These are phyloP conservation scores for Epistrophe grossulariae DNA, from an alignment of 2,888 invertebrate genomes.

Conservation along the genomic window DNA sequence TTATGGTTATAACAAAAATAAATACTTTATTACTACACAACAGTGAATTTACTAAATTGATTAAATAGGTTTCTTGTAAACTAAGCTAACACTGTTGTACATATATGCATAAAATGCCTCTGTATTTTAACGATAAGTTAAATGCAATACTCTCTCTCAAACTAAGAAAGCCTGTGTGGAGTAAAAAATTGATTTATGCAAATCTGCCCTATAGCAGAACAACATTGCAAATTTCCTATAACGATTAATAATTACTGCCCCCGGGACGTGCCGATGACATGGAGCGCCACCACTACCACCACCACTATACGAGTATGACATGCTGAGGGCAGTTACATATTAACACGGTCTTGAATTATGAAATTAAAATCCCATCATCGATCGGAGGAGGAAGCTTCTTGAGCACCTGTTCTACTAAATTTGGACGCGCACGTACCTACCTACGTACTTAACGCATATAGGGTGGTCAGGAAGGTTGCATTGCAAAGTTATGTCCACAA, in stretches of 20 bases:
- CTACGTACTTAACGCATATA: no score
- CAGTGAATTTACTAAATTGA: background rate
- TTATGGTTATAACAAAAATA: no score
- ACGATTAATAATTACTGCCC: conserved; percentile 74
- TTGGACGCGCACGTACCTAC: conserved; percentile 52
- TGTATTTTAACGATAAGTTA: background rate
- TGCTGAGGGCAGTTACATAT: conserved; percentile 70
- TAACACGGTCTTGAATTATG: conserved; percentile 76
- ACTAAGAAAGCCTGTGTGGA: background rate
- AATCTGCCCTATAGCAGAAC: conserved; percentile 57
- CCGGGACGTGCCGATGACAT: conserved; percentile 68
- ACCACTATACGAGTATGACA: conserved; percentile 14
- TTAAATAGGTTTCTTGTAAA: background rate
- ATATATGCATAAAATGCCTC: background rate
- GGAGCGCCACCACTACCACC: conserved; percentile 61
- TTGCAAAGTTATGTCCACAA: conserved; percentile 63
- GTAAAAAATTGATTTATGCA: conserved; percentile 66
- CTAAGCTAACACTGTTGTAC: background rate
- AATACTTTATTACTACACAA: background rate
- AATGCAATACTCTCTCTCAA: background rate
- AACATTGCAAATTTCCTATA: conserved; percentile 73
- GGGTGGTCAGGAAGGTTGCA: conserved; percentile 64
- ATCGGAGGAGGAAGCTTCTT: conserved; percentile 62
- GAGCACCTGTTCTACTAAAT: conserved; percentile 54
- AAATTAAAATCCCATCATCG: conserved; percentile 74